phyloP scores from a whole-genome alignment of 2,113 vertebrate genomes.

The Nothocercus julius region DNA sequence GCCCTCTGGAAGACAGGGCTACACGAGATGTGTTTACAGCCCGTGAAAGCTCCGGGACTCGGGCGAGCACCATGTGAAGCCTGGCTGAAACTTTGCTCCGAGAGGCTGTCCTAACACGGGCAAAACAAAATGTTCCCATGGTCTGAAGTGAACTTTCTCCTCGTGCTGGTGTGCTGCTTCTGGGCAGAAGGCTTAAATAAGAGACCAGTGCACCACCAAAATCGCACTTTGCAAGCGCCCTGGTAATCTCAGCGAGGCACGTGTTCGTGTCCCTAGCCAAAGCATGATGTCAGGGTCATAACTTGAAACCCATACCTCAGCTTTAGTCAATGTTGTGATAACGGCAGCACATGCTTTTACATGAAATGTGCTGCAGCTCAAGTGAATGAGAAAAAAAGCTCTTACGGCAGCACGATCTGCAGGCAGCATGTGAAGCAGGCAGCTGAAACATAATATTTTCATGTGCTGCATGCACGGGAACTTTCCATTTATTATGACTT shows the following conservation, averaged over 20 bases:
- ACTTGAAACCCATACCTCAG: not conserved
- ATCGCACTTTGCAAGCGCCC: not conserved
- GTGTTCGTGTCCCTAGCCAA: not conserved
- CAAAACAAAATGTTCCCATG: constrained; percentile 10
- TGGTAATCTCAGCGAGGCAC: not conserved
- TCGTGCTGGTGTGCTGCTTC: not conserved
- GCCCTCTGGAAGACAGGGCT: not conserved
- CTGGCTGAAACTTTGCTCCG: not conserved
- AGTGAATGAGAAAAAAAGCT: not conserved
- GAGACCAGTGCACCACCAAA: not conserved
- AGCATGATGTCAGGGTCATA: not conserved
- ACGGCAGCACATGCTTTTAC: not conserved
- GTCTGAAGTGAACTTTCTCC: constrained; percentile 15
- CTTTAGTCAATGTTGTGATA: not conserved
- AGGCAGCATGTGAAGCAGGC: not conserved
- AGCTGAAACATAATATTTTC: not conserved
- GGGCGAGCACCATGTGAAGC: not conserved
- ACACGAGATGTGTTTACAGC: not conserved
- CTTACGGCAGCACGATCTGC: not conserved
- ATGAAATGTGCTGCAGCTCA: not conserved
- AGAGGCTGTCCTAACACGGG: not conserved
- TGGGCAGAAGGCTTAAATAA: not conserved
- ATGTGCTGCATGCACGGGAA: not conserved
- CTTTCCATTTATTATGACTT: not conserved
- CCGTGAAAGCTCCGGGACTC: not conserved